These are phyloP conservation scores for Oxyscelio sp. DNA, from an alignment of 2,888 invertebrate species.

Conservation along the genomic window DNA sequence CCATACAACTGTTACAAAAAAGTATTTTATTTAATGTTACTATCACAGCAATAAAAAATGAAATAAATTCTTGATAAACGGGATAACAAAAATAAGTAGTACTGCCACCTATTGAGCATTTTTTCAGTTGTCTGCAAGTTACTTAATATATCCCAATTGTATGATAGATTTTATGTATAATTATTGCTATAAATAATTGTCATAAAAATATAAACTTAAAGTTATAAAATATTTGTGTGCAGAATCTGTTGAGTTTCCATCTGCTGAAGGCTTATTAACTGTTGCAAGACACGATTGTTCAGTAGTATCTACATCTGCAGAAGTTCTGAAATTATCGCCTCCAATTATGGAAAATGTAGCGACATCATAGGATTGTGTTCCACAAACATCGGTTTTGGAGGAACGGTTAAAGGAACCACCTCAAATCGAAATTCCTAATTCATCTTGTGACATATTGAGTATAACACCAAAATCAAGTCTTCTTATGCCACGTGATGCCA, in stretches of 20 bases:
- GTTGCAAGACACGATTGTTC: slow-evolving; percentile 46
- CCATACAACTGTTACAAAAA: too few species aligned
- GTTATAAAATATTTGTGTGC: too few species aligned
- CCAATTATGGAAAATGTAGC: slow-evolving; percentile 52
- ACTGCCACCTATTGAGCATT: too few species aligned
- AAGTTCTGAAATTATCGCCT: slow-evolving; percentile 21
- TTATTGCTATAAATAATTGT: too few species aligned
- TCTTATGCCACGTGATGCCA: slow-evolving; percentile 82
- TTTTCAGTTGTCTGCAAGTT: too few species aligned
- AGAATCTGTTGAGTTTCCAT: slow-evolving; percentile 31
- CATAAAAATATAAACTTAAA: too few species aligned
- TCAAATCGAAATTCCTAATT: slow-evolving; percentile 85
- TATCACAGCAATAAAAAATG: too few species aligned
- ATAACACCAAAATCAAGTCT: slow-evolving; percentile 82
- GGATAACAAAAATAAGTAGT: too few species aligned
- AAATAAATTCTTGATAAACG: too few species aligned
- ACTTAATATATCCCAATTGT: too few species aligned
- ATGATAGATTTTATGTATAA: too few species aligned
- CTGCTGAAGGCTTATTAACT: slow-evolving; percentile 58
- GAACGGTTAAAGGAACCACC: slow-evolving; percentile 85
- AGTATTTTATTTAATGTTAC: too few species aligned
- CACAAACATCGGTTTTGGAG: slow-evolving; percentile 84
- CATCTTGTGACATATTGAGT: slow-evolving; percentile 78
- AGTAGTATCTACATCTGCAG: background rate
- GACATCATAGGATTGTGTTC: slow-evolving; percentile 75